phyloP scores from a whole-genome alignment of 2,888 invertebrate species.

The Deroplatys truncata region DNA sequence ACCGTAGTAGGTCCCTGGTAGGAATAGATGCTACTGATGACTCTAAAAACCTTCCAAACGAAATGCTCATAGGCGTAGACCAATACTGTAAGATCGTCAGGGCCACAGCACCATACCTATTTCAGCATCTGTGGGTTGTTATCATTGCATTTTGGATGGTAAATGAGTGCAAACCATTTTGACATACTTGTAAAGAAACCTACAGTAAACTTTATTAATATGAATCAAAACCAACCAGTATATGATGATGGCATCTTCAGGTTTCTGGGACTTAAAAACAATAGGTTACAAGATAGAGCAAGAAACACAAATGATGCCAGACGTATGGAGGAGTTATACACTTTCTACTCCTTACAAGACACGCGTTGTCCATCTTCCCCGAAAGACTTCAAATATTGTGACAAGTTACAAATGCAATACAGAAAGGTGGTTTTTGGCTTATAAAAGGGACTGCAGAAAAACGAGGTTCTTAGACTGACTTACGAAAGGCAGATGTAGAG shows the following conservation, averaged over 20 bases:
- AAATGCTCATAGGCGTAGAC: conserved; percentile 3
- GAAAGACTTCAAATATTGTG: neutral
- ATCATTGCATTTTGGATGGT: neutral
- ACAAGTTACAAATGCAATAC: neutral
- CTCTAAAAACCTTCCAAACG: neutral
- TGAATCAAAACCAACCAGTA: too few species aligned
- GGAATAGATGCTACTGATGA: neutral
- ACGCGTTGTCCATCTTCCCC: neutral
- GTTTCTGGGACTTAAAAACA: neutral
- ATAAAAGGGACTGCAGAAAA: neutral
- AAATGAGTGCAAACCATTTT: too few species aligned
- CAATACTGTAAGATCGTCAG: neutral
- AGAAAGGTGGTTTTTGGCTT: neutral
- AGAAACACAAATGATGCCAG: neutral
- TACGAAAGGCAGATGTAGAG: neutral
- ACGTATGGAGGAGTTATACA: neutral
- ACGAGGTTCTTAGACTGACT: neutral
- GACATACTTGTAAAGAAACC: too few species aligned
- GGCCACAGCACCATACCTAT: neutral
- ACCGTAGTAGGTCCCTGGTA: too few species aligned
- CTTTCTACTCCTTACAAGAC: neutral
- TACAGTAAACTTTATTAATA: too few species aligned
- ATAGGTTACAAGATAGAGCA: neutral
- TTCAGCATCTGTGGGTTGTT: neutral
- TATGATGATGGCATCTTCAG: too few species aligned